Base-by-base conservation (phyloP, 2,113 vertebrate species). In the Anser cygnoides region DNA sequence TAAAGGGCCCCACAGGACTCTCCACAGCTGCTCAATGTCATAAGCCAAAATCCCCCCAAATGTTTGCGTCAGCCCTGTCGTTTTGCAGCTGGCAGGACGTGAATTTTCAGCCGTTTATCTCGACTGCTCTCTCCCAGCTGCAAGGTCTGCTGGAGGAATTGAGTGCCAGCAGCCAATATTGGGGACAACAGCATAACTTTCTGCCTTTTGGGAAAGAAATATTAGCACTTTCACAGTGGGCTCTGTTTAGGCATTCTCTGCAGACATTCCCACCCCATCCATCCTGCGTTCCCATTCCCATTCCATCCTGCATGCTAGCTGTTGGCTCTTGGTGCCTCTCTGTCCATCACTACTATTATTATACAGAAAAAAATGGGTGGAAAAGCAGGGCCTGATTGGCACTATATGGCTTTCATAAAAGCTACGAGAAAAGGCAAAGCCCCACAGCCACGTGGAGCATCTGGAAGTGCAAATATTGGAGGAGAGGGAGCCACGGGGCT, bases 91-190 rank as follows among this genome's bases (percentile, higher is more conserved):
- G 44, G 41, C 18, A 89, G 83, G 55, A 80, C 43, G 70, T 92
- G 74, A 21, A 59, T 90, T 92, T 88, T 86, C 83, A 41, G 26
- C 71, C 31, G 3, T 77, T 94, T 93, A 81, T 94, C 73, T 62
- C 31, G 68, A 77, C 50, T 58, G 50, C 55, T 90, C 57, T 63
- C 41, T 46, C 43, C 79, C 50, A 90, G 75, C 72, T 94, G 82
- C 79, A 88, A n/a, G 31, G 39, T 13, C 23, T 57, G 41, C 25
- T 14, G 44, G 63, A 83, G 29, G 23, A 55, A 29, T 66, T 39
- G n/a, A 75, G 57, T 65, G 35, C 79, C 84, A 90, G 82, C 71
- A 76, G 58, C 74, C 72, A 61, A 61, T 93, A 93, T 85, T 91
- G 63, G 87, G 54, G 41, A 80, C 61, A 67, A 35, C 79, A 93